A percentile compares a stretch with the other conserved stretches of the same genome.
These are phyloP conservation scores for Brachionus paranguensis DNA, from an alignment of 1,140 invertebrate species.

Conservation along the genomic window DNA sequence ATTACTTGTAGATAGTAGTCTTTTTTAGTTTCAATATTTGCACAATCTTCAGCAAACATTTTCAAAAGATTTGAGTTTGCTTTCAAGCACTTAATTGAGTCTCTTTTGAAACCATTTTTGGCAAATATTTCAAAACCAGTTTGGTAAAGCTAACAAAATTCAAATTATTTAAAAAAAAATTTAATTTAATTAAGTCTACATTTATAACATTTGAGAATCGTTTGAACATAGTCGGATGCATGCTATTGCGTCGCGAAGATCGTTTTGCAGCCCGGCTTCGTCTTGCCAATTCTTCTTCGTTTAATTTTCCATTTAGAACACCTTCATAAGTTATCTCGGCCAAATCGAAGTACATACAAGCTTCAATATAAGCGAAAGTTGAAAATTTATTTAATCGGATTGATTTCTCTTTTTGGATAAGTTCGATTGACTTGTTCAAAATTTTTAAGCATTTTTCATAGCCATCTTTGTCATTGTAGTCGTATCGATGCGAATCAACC, in stretches of 20 bases:
- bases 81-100: neutral
- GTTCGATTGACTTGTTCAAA: conserved; percentile 17
- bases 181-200: neutral
- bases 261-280: neutral
- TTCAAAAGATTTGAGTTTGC: neutral
- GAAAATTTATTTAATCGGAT: neutral
- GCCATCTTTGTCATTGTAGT: conserved; percentile 27
- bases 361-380: neutral
- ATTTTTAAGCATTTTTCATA: conserved; percentile 13
- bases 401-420: neutral
- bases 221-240: conserved; percentile 23
- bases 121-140: conserved; percentile 24
- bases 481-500: conserved; percentile 14
- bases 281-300: conserved; percentile 16
- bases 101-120: neutral
- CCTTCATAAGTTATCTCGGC: conserved; percentile 18
- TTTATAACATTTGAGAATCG: neutral
- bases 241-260: neutral
- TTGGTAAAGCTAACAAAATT: conserved; percentile 6
- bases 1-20: conserved; percentile 11
- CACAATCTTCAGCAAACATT: conserved; percentile 4
- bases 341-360: neutral
- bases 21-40: conserved; percentile 3
- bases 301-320: conserved; percentile 6
- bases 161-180: neutral